Percentiles rank a stretch among this genome's conserved stretches.
These are phyloP conservation scores for Centropus unirufus DNA, from an alignment of 2,113 vertebrate genomes.

Conservation along the genomic window DNA sequence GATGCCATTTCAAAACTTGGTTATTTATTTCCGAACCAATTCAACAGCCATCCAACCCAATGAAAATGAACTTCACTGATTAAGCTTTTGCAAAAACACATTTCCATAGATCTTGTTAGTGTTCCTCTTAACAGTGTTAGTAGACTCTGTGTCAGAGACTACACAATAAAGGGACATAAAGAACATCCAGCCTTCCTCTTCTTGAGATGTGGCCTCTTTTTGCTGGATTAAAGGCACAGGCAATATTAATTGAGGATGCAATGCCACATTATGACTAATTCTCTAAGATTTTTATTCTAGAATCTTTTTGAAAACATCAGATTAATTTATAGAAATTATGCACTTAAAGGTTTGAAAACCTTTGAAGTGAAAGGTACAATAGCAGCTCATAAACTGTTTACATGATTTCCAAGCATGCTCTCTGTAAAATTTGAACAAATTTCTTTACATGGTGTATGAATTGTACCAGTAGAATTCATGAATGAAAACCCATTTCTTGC, in stretches of 20 bases:
- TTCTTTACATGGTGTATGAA: background rate
- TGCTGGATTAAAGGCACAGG: background rate
- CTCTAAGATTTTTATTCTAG: background rate
- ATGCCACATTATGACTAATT: background rate
- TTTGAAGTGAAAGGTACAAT: background rate
- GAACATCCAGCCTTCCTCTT: background rate
- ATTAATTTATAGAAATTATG: background rate
- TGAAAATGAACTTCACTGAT: background rate
- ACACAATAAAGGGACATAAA: background rate
- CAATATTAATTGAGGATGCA: background rate
- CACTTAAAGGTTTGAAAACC: background rate
- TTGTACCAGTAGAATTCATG: background rate
- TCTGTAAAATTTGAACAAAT: background rate
- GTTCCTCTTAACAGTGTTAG: background rate
- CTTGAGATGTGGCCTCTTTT: background rate
- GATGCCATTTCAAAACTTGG: background rate
- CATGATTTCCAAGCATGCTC: background rate
- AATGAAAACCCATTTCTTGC: background rate
- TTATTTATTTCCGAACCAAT: background rate
- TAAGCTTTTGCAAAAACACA: background rate
- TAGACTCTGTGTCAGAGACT: background rate
- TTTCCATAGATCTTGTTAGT: background rate
- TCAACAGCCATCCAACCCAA: background rate
- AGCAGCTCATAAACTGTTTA: constrained; percentile 11
- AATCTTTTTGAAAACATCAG: background rate